Evolutionary conservation across 2,113 vertebrate genomes (phyloP).

Genomic region (Indicator maculatus): DNA sequence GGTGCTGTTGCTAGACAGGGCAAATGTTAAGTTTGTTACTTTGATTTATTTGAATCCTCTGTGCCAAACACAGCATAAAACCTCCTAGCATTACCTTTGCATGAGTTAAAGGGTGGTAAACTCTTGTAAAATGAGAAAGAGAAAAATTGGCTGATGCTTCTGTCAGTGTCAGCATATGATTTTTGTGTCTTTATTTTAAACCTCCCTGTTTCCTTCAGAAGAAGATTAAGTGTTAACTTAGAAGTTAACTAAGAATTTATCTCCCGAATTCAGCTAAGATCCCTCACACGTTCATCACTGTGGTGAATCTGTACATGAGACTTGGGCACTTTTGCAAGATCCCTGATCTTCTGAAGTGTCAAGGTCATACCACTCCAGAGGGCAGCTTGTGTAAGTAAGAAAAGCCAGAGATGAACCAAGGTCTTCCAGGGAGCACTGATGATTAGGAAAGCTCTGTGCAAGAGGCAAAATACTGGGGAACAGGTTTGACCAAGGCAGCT

Average conservation of each 20-base stretch:
- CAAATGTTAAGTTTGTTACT: constrained; percentile 37
- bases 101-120: not conserved
- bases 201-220: not conserved
- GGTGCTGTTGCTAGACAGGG: constrained; percentile 16
- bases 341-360: not conserved
- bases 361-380: not conserved
- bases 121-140: not conserved
- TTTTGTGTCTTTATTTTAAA: not conserved
- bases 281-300: not conserved
- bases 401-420: not conserved
- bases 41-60: constrained; percentile 42
- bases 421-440: not conserved
- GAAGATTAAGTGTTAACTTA: not conserved
- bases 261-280: not conserved
- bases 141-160: not conserved
- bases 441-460: not conserved
- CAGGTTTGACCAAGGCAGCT: rapidly evolving
- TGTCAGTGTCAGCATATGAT: not conserved
- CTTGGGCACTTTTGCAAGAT: not conserved
- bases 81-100: not conserved
- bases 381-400: not conserved
- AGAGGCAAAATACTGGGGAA: not conserved
- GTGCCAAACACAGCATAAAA: constrained; percentile 23
- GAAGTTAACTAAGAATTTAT: not conserved
- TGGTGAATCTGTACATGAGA: not conserved